Evolutionary conservation across 1,140 invertebrate genomes (phyloP).

Genomic region (Drosophila punjabiensis): DNA sequence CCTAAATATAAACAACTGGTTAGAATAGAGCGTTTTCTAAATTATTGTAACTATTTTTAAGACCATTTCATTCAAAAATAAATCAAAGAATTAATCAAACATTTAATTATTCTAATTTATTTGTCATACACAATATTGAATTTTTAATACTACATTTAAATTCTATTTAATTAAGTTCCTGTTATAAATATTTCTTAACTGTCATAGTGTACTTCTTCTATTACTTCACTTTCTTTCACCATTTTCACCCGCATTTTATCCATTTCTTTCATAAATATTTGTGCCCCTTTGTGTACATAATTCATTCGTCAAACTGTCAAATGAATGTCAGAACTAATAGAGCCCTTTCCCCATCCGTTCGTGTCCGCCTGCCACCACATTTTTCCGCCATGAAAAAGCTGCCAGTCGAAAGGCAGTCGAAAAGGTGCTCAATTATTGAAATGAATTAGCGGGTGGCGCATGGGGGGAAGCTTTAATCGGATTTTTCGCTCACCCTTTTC

Average conservation of each 20-base stretch:
- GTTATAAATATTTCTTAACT: background rate
- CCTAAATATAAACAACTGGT: background rate
- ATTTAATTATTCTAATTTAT: no score
- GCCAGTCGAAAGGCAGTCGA: constrained; percentile 21
- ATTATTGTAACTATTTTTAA: no score
- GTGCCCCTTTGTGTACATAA: constrained; percentile 47
- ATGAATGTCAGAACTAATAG: constrained; percentile 64
- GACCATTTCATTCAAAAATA: no score
- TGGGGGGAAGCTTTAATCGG: constrained; percentile 19
- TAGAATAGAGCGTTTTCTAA: no score
- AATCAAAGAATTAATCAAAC: no score
- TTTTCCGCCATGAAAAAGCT: constrained; percentile 15
- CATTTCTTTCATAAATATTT: constrained; percentile 52
- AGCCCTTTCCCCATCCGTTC: constrained; percentile 4
- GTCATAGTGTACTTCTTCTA: background rate
- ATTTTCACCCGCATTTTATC: constrained; percentile 12
- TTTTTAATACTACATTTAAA: no score
- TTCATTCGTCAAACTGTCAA: constrained; percentile 69
- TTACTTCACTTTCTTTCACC: constrained; percentile 17
- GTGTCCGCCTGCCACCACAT: background rate
- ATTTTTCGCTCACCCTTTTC: constrained; percentile 14
- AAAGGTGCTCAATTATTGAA: constrained; percentile 60
- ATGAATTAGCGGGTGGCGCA: constrained; percentile 45
- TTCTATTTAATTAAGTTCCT: no score
- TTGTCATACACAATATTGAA: no score